Base-by-base conservation (phyloP, 2,113 vertebrate species). In the Tragelaphus imberbis region DNA sequence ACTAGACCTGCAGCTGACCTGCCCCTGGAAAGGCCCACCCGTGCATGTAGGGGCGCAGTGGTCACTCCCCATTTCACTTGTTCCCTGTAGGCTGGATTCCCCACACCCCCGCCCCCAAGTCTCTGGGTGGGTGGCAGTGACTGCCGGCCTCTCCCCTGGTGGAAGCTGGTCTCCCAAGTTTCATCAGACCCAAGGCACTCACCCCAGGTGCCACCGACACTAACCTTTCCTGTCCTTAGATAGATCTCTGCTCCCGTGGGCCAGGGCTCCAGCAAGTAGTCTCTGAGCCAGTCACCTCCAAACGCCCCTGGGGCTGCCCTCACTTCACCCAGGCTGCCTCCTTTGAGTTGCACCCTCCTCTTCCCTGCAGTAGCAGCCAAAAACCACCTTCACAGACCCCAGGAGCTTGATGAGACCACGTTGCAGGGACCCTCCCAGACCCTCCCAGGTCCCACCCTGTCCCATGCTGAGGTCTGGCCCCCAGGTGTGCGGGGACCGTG, bases 281-380 rank as follows among this genome's bases (percentile, higher is more conserved):
- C 33, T 36, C 30, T 28, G 61, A 81, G 47, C 53, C 25, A 19
- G 86, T 96, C 97, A 97, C 97, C 98, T 98, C 97, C 97, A 94
- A 89, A 98, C 0, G 96, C 93, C 97, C 96, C 51, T 80, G 94
- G 82, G 77, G 93, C 82, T 58, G 17, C 68, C 88, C 65, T 58
- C 4, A 2, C 84, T 44, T 23, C 30, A 1, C 11, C 3, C 15
- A 85, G 77, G 47, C 92, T 4, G 58, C 23, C 77, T 77, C 47
- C 86, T 59, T 9, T 2, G 21, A 49, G 55, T 88, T 4, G 8
- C 9, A 1, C 61, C 65, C 53, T 75, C 51, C n/a, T n/a, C 51
- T 4, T 25, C 71, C 23, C 71, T 30, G 16, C 87, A 75, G 75
- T 4, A 15, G 27, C 53, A 25, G 40, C 59, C 36, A 1, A 44